These are phyloP conservation scores for Eupithecia subumbrata DNA, from an alignment of 2,888 invertebrate species.

Conservation along the genomic window DNA sequence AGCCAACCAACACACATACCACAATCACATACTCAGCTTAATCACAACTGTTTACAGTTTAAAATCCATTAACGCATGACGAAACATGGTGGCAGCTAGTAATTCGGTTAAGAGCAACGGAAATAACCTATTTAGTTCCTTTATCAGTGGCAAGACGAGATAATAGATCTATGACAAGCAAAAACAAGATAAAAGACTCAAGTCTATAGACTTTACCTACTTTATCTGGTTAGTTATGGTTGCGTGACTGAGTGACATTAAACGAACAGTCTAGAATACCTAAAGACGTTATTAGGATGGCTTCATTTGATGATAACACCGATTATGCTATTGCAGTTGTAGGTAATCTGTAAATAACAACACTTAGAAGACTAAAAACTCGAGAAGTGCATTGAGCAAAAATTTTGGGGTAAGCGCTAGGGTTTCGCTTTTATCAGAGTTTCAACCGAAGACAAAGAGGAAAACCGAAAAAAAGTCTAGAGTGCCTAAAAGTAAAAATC, in stretches of 20 bases:
- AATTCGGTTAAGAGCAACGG: slow-evolving; percentile 27
- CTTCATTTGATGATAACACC: neutral
- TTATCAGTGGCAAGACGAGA: slow-evolving; percentile 28
- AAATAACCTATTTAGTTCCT: slow-evolving; percentile 29
- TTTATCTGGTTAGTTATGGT: neutral
- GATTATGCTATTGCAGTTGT: neutral
- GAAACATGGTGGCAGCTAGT: slow-evolving; percentile 15
- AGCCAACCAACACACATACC: slow-evolving; percentile 3
- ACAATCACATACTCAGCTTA: slow-evolving; percentile 6
- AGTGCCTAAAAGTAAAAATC: neutral
- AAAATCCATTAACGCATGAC: slow-evolving; percentile 13
- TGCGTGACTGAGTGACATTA: slow-evolving; percentile 4
- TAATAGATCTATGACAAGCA: slow-evolving; percentile 22
- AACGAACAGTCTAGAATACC: neutral
- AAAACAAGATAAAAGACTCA: slow-evolving; percentile 18
- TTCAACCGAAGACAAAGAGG: neutral
- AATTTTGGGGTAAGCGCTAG: too few relatives aligned
- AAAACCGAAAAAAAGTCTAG: neutral
- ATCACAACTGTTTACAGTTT: slow-evolving; percentile 13
- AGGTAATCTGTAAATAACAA: neutral
- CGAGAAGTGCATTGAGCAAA: too few relatives aligned
- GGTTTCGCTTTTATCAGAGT: neutral
- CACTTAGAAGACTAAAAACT: neutral
- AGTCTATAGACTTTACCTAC: neutral
- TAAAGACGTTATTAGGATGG: neutral